A percentile compares a stretch with the other conserved stretches of the same genome.
Conservation (phyloP, 1,140 invertebrate genomes). For the Bombus ignitus region DNA sequence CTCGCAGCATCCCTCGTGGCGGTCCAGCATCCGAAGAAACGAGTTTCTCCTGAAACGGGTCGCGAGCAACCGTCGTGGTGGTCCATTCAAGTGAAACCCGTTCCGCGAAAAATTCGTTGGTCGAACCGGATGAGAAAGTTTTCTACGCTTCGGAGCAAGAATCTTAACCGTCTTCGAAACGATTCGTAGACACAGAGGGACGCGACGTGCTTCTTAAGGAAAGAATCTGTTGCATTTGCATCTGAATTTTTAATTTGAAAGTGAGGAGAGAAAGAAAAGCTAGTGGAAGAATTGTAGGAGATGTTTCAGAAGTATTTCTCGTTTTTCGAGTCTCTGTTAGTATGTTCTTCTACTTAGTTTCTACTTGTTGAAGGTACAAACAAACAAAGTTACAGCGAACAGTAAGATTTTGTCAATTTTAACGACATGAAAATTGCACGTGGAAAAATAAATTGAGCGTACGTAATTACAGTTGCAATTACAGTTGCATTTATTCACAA, state of each 20-base stretch:
- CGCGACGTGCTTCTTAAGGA: not conserved
- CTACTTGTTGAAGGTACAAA: not conserved
- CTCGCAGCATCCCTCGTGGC: slow-evolving; percentile 53
- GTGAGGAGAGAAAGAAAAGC: too few species aligned
- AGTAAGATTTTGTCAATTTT: too few species aligned
- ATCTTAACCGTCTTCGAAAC: slow-evolving; percentile 43
- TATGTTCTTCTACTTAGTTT: not conserved
- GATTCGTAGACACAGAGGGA: not conserved
- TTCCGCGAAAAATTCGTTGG: slow-evolving; percentile 42
- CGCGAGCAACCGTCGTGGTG: slow-evolving; percentile 52
- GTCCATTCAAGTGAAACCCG: slow-evolving; percentile 51
- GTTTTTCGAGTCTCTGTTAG: not conserved
- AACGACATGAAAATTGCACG: too few species aligned
- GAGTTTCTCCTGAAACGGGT: slow-evolving; percentile 46
- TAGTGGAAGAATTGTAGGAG: not conserved
- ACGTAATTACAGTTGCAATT: too few species aligned
- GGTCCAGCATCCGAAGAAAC: slow-evolving; percentile 57
- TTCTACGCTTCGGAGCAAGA: not conserved
- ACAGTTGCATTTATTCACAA: too few species aligned
- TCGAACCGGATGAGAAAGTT: slow-evolving; percentile 29
- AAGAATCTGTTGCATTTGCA: not conserved
- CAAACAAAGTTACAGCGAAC: too few species aligned
- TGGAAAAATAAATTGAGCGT: too few species aligned
- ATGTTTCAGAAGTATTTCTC: not conserved
- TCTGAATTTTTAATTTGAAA: slow-evolving; percentile 9